A percentile compares a stretch with the other conserved stretches of the same genome.
phyloP scores from a whole-genome alignment of 2,888 invertebrate genomes.

The Orthosia gracilis region DNA sequence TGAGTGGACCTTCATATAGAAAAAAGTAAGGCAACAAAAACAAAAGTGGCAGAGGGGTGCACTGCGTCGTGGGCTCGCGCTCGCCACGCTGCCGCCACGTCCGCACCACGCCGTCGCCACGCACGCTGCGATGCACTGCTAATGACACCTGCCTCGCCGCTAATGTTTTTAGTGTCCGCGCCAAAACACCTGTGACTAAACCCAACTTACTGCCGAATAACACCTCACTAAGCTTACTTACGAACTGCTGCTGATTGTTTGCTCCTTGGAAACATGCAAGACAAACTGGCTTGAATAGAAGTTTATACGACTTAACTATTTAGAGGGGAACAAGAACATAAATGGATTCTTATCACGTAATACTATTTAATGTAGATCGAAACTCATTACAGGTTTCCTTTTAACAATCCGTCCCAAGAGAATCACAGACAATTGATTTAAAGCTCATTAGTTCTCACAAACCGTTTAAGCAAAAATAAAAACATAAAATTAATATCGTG shows the following conservation, averaged over 20 bases:
- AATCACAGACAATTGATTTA: constrained; percentile 16
- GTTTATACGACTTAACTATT: constrained; percentile 9
- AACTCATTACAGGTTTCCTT: background rate
- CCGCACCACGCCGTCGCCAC: constrained; percentile 23
- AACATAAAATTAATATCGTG: constrained; percentile 24
- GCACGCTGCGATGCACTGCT: constrained; percentile 44
- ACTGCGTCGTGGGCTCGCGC: constrained; percentile 61
- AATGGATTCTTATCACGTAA: background rate
- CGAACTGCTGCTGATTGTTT: constrained; percentile 20
- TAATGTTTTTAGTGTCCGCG: constrained; percentile 37
- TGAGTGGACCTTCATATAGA: constrained; percentile 89
- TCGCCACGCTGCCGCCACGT: constrained; percentile 36
- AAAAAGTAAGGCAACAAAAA: constrained; percentile 86
- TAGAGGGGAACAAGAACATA: background rate
- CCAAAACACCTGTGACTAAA: constrained; percentile 47
- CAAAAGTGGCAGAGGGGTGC: constrained; percentile 74
- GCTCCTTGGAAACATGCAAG: constrained; percentile 14
- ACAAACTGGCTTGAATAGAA: constrained; percentile 13
- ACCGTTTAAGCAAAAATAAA: constrained; percentile 23
- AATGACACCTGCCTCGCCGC: constrained; percentile 46
- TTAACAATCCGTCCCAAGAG: background rate
- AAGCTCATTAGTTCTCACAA: constrained; percentile 36
- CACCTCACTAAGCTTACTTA: constrained; percentile 11
- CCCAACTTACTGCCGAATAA: constrained; percentile 13
- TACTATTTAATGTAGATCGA: constrained; percentile 2